Conservation (phyloP, 2,113 vertebrate genomes). For the Sinocyclocheilus anshuiensis region DNA sequence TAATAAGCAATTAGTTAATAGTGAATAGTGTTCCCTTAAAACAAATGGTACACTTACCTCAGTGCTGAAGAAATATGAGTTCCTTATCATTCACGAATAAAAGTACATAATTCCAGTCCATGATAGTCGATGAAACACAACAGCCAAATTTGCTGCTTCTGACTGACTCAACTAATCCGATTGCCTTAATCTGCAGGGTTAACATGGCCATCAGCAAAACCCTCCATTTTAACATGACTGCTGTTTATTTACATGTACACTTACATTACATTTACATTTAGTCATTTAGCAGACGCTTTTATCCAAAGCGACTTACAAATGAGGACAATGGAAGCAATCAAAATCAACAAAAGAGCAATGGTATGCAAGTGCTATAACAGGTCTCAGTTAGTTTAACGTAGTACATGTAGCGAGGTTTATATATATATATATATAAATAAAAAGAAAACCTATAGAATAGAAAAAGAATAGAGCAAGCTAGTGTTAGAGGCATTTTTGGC, state of each 20-base stretch:
- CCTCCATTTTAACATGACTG: conserved; percentile 64
- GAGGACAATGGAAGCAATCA: no score
- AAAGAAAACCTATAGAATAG: no score
- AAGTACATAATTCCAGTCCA: neutral
- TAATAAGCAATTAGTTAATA: neutral
- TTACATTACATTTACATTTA: no score
- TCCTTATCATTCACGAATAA: neutral
- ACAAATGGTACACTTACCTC: conserved; percentile 9
- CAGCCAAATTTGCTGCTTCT: conserved; percentile 45
- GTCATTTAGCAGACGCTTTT: no score
- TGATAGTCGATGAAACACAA: conserved; percentile 16
- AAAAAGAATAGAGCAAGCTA: no score
- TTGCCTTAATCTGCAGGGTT: conserved; percentile 89
- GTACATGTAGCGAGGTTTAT: no score
- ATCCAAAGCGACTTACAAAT: no score
- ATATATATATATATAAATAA: no score
- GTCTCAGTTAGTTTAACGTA: no score
- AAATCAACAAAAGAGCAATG: no score
- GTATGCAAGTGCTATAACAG: no score
- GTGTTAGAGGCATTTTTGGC: no score
- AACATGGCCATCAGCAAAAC: conserved; percentile 72
- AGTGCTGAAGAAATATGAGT: neutral
- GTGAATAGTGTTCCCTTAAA: neutral
- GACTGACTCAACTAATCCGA: conserved; percentile 82
- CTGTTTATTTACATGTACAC: neutral